Base-by-base conservation (phyloP, 2,797 vertebrate species). In the Danio choprae region DNA sequence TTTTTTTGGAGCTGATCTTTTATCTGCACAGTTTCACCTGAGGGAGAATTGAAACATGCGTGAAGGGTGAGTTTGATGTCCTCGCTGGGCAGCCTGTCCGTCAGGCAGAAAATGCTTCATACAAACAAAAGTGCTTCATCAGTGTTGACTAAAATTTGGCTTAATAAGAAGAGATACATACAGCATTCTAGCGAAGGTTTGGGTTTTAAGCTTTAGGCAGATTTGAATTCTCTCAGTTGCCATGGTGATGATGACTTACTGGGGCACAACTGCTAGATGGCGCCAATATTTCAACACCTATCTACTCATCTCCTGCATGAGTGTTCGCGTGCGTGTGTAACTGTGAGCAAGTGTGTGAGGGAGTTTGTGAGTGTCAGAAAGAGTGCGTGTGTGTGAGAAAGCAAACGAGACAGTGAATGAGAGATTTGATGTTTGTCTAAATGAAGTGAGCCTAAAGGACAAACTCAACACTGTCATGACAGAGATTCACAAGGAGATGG, bases 281-380 rank as follows among this genome's bases (percentile, higher is more conserved):
- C 78, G 78, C 78, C 69, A 80, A 72, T 20, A 64, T 73, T 80
- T 80, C 69, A 73, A 80, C 78, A 80, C 78, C 60, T 80, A 70
- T 80, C 50, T 65, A 65, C 51, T 80, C 59, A 64, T 80, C 67
- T 79, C 56, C 69, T 58, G 78, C 48, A 16, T 72, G 67, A 62
- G 79, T 81, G 72, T 81, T 62, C n/a, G 55, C 4, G 16, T 46
- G 55, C 4, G 16, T 62, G 65, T 59, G 77, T 69, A 55, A 65
- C 41, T 60, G 80, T 70, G 62, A 64, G 70, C 8, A 50, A 65
- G 62, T 46, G 79, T 38, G 51, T 65, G 71, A 59, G 53, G 36
- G 63, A 58, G 29, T 76, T 40, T 69, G 72, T 58, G 65, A 51
- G 64, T 62, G 80, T 60, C 22, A 50, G 64, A 46, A 50, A 11